Conservation (phyloP, 2,797 vertebrate genomes). For the Artibeus lituratus region DNA sequence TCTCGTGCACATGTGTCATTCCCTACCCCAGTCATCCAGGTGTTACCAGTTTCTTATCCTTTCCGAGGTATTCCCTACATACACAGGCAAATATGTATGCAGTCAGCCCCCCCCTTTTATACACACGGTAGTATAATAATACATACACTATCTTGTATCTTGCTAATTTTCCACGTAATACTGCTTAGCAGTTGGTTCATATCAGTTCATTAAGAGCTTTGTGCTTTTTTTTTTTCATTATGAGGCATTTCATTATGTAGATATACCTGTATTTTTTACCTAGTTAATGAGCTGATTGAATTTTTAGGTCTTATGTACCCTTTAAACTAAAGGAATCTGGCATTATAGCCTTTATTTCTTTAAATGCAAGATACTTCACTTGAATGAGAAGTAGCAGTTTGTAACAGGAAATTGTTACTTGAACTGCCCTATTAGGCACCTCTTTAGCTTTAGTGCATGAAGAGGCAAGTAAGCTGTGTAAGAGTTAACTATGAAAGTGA, state of each 20-base stretch:
- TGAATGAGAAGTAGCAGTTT: background rate
- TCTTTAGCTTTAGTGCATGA: conserved; percentile 14
- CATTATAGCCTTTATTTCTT: conserved; percentile 4
- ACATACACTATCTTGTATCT: background rate
- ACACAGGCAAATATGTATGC: background rate
- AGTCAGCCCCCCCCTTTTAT: background rate
- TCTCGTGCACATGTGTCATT: background rate
- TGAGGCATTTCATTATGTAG: background rate
- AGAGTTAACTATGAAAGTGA: background rate
- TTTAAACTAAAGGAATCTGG: background rate
- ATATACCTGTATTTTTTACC: background rate
- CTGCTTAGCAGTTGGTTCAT: background rate
- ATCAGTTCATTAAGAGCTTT: background rate
- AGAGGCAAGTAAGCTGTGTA: background rate
- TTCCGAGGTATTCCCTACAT: background rate
- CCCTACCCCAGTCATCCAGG: background rate
- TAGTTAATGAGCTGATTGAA: conserved; percentile 1
- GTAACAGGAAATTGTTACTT: conserved; percentile 44
- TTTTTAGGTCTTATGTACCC: background rate
- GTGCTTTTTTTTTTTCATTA: background rate
- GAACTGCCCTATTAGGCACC: background rate
- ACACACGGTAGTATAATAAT: background rate
- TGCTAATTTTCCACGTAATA: background rate
- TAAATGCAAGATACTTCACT: conserved; percentile 11
- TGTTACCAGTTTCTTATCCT: conserved; percentile 16